Evolutionary conservation across 1,140 invertebrate genomes (phyloP).

Genomic region (Babylonia areolata): DNA sequence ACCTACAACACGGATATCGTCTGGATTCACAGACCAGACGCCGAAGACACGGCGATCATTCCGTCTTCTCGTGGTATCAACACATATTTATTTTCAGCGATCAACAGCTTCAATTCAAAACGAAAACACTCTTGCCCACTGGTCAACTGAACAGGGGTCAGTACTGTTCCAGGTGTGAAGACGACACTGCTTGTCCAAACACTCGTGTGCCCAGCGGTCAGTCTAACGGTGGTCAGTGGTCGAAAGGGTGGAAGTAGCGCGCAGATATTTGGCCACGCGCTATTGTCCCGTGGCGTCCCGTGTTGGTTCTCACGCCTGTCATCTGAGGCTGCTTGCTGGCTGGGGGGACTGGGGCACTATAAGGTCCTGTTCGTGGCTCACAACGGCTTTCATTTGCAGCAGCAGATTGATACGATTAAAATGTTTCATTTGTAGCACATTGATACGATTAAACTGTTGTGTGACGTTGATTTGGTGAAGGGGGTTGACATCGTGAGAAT

Average conservation of each 20-base stretch:
- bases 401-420: slow-evolving; percentile 1
- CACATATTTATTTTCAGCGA: too few relatives aligned
- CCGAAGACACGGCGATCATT: too few relatives aligned
- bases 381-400: background rate
- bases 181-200: background rate
- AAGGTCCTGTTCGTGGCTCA: background rate
- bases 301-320: slow-evolving; percentile 4
- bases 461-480: background rate
- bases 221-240: background rate
- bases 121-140: background rate
- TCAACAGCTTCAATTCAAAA: too few relatives aligned
- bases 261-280: too few relatives aligned
- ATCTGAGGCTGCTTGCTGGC: background rate
- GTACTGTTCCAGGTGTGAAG: background rate
- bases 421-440: background rate
- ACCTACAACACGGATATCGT: too few relatives aligned
- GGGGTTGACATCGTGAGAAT: slow-evolving; percentile 18
- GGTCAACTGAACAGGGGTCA: too few relatives aligned
- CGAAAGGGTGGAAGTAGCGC: too few relatives aligned
- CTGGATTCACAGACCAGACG: too few relatives aligned
- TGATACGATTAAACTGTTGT: background rate
- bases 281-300: background rate
- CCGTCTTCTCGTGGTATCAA: too few relatives aligned
- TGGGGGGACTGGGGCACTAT: background rate
- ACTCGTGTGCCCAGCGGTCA: background rate